Conservation (phyloP, 2,888 invertebrate genomes). For the Drosophila stalkeri region DNA sequence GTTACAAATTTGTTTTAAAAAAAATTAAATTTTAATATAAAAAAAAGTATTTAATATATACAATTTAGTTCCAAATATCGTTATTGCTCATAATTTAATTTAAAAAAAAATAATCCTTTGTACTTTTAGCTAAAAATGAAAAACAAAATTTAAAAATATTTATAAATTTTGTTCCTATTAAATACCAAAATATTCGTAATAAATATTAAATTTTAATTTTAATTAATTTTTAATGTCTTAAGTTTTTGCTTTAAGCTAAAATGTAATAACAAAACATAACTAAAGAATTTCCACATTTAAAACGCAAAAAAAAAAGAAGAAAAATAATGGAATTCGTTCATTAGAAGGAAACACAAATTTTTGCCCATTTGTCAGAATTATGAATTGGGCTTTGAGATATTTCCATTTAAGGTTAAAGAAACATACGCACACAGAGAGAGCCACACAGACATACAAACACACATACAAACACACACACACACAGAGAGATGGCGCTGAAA, state of each 20-base stretch:
- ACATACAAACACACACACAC: constrained; percentile 8
- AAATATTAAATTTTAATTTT: background rate
- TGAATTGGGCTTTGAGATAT: constrained; percentile 44
- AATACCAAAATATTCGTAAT: too few relatives aligned
- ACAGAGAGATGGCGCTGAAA: constrained; percentile 51
- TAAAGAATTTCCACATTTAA: background rate
- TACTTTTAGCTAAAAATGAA: too few relatives aligned
- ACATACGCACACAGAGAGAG: constrained; percentile 1
- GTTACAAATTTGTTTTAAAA: background rate
- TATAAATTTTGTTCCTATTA: too few relatives aligned
- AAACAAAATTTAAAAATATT: too few relatives aligned
- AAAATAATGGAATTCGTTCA: background rate
- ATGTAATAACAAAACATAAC: background rate
- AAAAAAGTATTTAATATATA: background rate
- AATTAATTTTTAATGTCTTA: background rate
- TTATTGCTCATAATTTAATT: too few relatives aligned
- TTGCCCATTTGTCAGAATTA: constrained; percentile 44
- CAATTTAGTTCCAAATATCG: too few relatives aligned
- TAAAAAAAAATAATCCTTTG: too few relatives aligned
- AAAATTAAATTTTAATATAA: background rate
- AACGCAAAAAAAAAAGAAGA: background rate
- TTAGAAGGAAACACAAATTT: constrained; percentile 15
- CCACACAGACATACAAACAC: constrained; percentile 10
- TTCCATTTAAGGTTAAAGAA: constrained; percentile 34
- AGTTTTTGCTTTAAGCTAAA: too few relatives aligned